Conservation (phyloP, 2,888 invertebrate genomes). For the Bimastos eiseni region DNA sequence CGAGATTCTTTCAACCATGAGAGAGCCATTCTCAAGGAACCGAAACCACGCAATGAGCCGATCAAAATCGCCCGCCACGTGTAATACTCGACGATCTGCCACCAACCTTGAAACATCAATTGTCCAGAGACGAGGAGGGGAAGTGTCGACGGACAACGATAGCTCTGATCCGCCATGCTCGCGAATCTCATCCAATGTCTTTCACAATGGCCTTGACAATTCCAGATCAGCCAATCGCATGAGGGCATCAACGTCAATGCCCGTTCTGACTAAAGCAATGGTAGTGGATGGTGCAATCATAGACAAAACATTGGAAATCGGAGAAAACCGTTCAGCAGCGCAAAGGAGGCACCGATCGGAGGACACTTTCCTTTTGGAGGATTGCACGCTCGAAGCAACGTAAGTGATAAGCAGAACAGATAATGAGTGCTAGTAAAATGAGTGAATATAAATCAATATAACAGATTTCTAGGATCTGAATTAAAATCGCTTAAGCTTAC, state of each 20-base stretch:
- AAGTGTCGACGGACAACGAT: background rate
- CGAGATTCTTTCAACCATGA: background rate
- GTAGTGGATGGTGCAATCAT: background rate
- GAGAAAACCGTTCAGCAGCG: background rate
- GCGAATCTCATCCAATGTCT: background rate
- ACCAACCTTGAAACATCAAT: background rate
- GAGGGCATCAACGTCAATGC: background rate
- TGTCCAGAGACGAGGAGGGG: background rate
- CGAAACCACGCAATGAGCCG: background rate
- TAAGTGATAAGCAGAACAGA: too few species aligned
- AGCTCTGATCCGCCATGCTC: background rate
- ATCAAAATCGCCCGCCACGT: background rate
- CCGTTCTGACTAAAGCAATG: background rate
- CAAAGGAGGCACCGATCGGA: background rate
- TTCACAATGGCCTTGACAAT: conserved; percentile 8
- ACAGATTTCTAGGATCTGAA: too few species aligned
- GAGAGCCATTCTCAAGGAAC: background rate
- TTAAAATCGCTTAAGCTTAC: too few species aligned
- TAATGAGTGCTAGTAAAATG: too few species aligned
- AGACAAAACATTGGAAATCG: background rate
- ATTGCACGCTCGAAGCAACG: conserved; percentile 17
- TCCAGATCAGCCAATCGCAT: background rate
- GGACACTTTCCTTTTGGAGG: background rate
- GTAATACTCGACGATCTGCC: background rate
- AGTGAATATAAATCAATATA: too few species aligned